A percentile compares a stretch with the other conserved stretches of the same genome.
Conservation (phyloP, 2,888 invertebrate genomes). For the Campaea margaritaria region DNA sequence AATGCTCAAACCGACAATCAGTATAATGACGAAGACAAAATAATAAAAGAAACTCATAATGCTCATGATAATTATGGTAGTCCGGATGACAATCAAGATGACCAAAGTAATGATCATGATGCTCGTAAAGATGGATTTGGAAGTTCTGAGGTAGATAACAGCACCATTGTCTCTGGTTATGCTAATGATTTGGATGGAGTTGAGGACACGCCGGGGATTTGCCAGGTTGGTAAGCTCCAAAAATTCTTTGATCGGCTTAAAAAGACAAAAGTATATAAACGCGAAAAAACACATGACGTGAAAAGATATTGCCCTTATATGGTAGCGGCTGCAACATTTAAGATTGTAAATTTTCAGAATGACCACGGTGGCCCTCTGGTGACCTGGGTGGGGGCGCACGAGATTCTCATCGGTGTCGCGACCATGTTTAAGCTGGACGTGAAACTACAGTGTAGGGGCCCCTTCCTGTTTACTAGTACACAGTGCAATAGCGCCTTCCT, state of each 20-base stretch:
- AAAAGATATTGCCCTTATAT: too few relatives aligned
- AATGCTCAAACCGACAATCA: too few relatives aligned
- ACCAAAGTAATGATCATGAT: too few relatives aligned
- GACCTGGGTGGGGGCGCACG: conserved; percentile 53
- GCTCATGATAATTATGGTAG: too few relatives aligned
- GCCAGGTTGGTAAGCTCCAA: background rate
- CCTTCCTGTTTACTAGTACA: conserved; percentile 64
- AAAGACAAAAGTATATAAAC: too few relatives aligned
- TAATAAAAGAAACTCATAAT: too few relatives aligned
- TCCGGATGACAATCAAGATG: too few relatives aligned
- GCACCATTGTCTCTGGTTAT: background rate
- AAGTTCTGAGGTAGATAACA: background rate
- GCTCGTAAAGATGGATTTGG: too few relatives aligned
- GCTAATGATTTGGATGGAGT: too few relatives aligned
- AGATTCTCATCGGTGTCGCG: conserved; percentile 61
- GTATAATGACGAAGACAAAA: too few relatives aligned
- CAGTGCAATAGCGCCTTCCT: conserved; percentile 57
- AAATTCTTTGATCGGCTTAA: background rate
- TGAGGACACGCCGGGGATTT: background rate
- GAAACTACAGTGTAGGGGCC: conserved; percentile 51
- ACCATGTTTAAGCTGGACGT: conserved; percentile 57
- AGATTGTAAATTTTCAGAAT: conserved; percentile 48
- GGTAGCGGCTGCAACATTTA: too few relatives aligned
- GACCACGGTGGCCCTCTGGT: conserved; percentile 68
- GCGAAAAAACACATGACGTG: too few relatives aligned